A percentile compares a stretch with the other conserved stretches of the same genome.
These are phyloP conservation scores for Germaria angustata DNA, from an alignment of 2,888 invertebrate genomes.

Conservation along the genomic window DNA sequence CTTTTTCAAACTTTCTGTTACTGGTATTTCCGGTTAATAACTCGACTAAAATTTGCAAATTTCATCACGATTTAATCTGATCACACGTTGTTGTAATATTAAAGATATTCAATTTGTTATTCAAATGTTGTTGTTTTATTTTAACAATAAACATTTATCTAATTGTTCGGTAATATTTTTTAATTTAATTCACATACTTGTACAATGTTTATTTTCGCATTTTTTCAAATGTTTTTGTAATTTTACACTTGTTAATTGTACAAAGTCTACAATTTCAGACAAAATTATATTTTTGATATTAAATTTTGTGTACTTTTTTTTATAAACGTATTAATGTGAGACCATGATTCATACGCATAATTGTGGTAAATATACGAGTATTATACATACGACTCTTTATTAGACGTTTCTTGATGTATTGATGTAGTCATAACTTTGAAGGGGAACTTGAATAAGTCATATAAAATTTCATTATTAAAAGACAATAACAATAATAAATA, in stretches of 20 bases:
- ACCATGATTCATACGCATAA: slow-evolving; percentile 46
- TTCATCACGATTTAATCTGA: slow-evolving; percentile 4
- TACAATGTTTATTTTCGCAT: background rate
- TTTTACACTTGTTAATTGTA: slow-evolving; percentile 19
- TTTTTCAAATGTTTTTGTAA: background rate
- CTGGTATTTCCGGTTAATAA: background rate
- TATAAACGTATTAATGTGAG: background rate
- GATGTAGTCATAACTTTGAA: slow-evolving; percentile 26
- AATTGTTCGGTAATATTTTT: background rate
- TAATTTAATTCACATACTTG: slow-evolving; percentile 11
- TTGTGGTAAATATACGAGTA: background rate
- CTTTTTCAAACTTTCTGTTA: background rate
- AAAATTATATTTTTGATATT: background rate
- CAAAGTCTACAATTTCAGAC: slow-evolving; percentile 21
- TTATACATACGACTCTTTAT: background rate
- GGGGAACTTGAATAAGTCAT: slow-evolving; percentile 10
- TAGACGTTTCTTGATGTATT: background rate
- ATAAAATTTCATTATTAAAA: slow-evolving; percentile 22
- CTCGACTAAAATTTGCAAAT: background rate
- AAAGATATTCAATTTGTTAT: background rate
- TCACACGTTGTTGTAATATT: background rate
- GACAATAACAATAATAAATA: background rate
- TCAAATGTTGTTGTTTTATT: slow-evolving; percentile 4
- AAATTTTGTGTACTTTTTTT: background rate
- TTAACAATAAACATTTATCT: slow-evolving; percentile 4